Evolutionary conservation across 2,113 vertebrate species (phyloP), one percentile per base, ranked within the genome.

Genomic region (Neopipo cinnamomea): DNA sequence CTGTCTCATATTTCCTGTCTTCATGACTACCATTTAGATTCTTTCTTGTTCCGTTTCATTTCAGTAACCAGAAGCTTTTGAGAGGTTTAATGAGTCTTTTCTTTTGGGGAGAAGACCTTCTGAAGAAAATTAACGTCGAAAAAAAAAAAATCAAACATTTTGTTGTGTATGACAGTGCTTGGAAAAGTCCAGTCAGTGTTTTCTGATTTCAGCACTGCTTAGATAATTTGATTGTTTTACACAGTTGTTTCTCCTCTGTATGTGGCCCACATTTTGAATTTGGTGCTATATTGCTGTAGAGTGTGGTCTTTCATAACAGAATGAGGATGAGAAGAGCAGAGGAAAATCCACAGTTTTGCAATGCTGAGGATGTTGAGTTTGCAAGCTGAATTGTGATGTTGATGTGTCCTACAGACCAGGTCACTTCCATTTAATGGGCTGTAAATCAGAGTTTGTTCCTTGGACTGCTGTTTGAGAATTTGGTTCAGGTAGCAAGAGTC

Each of bases 11-110:
- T 85, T 96, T 68, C 37, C 66, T 95, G 46, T 81, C 63, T 91
- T 94, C 27, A 14, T 72, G 33, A 31, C 33, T 91, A 47, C 31
- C 44, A 44, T 73, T 59, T 61, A 81, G 44, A 21, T 75, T 86
- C 44, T 18, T 77, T 78, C 56, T 59, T 89, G 24, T 86, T 85
- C 37, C 23, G 24, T 94, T 84, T 87, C 20, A 73, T 77, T 94
- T 95, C 59, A 75, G 55, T 68, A 65, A 44, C 21, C 1, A 2
- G 19, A 75, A 41, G 15, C 27, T 78, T 94, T 85, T 52, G 49
- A 68, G 55, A 77, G 49, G 21, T 2, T 3, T 37, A 35, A 31
- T 47, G 21, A 76, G 17, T 13, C n/a, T 70, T 76, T 70, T 82
- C 6, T 72, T 73, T 41, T 1, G 5, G 21, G 44, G 33, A 84